Evolutionary conservation across 2,113 vertebrate genomes (phyloP).

Genomic region (Dasyurus viverrinus): DNA sequence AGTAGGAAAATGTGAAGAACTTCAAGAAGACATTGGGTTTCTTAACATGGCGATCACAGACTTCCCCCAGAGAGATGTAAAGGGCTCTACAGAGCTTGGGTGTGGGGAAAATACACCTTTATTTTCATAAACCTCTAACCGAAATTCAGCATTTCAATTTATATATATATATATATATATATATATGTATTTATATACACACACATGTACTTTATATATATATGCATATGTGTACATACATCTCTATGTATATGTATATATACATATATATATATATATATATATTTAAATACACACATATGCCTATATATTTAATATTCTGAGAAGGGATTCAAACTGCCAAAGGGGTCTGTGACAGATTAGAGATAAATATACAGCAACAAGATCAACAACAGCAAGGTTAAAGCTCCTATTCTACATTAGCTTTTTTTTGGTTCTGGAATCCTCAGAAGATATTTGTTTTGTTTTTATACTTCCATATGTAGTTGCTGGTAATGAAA

Average conservation of each 20-base stretch:
- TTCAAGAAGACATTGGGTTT: neutral
- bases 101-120: neutral
- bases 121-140: neutral
- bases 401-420: neutral
- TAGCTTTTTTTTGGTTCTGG: neutral
- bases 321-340: neutral
- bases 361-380: neutral
- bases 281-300: too few relatives aligned
- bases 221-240: too few relatives aligned
- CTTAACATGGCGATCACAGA: neutral
- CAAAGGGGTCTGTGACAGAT: neutral
- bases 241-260: too few relatives aligned
- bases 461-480: neutral
- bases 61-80: neutral
- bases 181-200: too few relatives aligned
- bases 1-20: neutral
- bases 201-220: too few relatives aligned
- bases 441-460: neutral
- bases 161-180: too few relatives aligned
- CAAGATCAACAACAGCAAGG: neutral
- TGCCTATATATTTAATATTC: neutral
- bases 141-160: neutral
- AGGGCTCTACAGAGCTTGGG: neutral
- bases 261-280: too few relatives aligned
- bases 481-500: neutral